Evolutionary conservation across 1,140 invertebrate species (phyloP).

Genomic region (Globodera rostochiensis): DNA sequence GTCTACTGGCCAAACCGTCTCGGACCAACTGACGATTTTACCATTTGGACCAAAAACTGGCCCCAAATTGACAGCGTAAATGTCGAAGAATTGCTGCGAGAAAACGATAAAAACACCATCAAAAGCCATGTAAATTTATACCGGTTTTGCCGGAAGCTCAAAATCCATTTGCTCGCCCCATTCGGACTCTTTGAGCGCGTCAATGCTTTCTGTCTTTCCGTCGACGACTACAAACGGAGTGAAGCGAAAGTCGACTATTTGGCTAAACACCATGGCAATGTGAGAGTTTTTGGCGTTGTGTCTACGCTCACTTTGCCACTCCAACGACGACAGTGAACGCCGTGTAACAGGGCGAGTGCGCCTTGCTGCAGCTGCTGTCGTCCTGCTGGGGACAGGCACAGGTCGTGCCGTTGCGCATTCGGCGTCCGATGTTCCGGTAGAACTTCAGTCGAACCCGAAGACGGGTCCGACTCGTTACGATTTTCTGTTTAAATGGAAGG

Average conservation of each 20-base stretch:
- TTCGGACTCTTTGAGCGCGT: constrained; percentile 11
- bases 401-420: not conserved
- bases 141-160: constrained; percentile 25
- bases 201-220: constrained; percentile 11
- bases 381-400: not conserved
- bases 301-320: constrained; percentile 15
- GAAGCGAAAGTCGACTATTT: constrained; percentile 21
- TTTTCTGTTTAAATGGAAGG: not conserved
- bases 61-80: constrained; percentile 41
- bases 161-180: constrained; percentile 20
- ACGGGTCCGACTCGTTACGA: not conserved
- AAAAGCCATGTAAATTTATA: not conserved
- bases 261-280: not conserved
- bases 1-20: constrained; percentile 38
- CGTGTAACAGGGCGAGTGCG: constrained; percentile 29
- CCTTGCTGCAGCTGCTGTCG: not conserved
- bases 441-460: not conserved
- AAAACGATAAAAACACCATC: not conserved
- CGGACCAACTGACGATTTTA: constrained; percentile 31
- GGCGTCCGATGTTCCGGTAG: not conserved
- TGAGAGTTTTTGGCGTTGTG: no score
- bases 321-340: constrained; percentile 33
- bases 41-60: constrained; percentile 19
- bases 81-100: constrained; percentile 30
- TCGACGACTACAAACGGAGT: constrained; percentile 22